Evolutionary conservation across 2,888 invertebrate species (phyloP).

Genomic region (Hirtodrosophila trivittata): DNA sequence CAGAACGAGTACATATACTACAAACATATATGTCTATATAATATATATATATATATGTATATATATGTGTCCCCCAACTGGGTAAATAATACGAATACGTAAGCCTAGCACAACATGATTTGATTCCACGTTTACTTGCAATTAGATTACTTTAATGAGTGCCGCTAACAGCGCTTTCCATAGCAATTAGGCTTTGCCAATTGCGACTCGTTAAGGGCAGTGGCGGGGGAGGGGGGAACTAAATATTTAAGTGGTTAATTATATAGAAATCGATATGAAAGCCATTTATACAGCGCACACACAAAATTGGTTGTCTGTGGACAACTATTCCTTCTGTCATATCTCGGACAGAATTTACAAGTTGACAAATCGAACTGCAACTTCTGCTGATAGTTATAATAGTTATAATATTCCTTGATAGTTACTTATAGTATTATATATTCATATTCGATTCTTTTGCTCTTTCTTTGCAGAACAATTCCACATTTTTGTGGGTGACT

Average conservation of each 20-base stretch:
- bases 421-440: too few species aligned
- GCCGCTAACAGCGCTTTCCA: slow-evolving; percentile 44
- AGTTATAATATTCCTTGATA: too few species aligned
- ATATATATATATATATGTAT: neutral
- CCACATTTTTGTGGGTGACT: slow-evolving; percentile 99
- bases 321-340: too few species aligned
- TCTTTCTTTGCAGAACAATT: slow-evolving; percentile 94
- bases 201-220: too few species aligned
- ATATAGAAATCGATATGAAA: neutral
- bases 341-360: too few species aligned
- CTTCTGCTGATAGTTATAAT: too few species aligned
- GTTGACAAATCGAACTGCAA: too few species aligned
- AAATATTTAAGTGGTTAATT: neutral
- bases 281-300: too few species aligned
- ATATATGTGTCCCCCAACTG: slow-evolving; percentile 8
- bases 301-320: neutral
- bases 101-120: slow-evolving; percentile 21
- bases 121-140: slow-evolving; percentile 39
- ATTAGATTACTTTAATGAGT: slow-evolving; percentile 64
- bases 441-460: neutral
- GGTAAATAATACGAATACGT: slow-evolving; percentile 25
- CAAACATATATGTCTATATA: neutral
- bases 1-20: neutral
- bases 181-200: slow-evolving; percentile 13
- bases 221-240: too few species aligned